These are phyloP conservation scores for Lamellibrachia luymesi DNA, from an alignment of 1,140 invertebrate genomes.

Conservation along the genomic window DNA sequence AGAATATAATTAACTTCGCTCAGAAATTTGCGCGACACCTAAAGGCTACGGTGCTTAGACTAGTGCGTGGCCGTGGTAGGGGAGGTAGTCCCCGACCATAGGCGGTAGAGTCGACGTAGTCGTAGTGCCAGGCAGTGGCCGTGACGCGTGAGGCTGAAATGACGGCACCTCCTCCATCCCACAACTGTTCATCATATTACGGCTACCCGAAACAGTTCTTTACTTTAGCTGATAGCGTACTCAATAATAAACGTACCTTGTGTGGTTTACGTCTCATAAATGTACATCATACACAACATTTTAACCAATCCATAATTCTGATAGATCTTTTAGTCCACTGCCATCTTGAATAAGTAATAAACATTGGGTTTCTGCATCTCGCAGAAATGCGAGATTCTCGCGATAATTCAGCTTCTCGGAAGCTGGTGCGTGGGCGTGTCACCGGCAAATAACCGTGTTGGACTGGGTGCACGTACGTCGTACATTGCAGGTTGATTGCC, in stretches of 20 bases:
- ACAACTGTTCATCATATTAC: background rate
- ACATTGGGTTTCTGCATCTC: background rate
- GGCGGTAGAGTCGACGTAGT: background rate
- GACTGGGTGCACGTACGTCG: too few relatives aligned
- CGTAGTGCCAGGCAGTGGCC: background rate
- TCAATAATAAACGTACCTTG: background rate
- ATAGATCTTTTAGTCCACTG: background rate
- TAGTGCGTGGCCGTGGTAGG: background rate
- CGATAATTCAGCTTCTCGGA: background rate
- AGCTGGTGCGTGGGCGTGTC: background rate
- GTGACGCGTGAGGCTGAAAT: background rate
- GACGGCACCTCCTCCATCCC: background rate
- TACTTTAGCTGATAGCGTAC: background rate
- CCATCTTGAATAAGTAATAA: constrained; percentile 5
- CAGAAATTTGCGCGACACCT: background rate
- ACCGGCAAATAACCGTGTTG: too few relatives aligned
- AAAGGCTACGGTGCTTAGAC: background rate
- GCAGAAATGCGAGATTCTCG: background rate
- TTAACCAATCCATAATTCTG: background rate
- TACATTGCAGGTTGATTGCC: too few relatives aligned
- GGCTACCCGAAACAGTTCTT: background rate
- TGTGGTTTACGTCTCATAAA: background rate
- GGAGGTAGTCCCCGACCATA: background rate
- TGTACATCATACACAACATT: background rate
- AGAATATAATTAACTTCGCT: background rate